Percentiles rank a stretch among this genome's conserved stretches.
phyloP scores from a whole-genome alignment of 1,140 invertebrate genomes.

The Hestina assimilis region DNA sequence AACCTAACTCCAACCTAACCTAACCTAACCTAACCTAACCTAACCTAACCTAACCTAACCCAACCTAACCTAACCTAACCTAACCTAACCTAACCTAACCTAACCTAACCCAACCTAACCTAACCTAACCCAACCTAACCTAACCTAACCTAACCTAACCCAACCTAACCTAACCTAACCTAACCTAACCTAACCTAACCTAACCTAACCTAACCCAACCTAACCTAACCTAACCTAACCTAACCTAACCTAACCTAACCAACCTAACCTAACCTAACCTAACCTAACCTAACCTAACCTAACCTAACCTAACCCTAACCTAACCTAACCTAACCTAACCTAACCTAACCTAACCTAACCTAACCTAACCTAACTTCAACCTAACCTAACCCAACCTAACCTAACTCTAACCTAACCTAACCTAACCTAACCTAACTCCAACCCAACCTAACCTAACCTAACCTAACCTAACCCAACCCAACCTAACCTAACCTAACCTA shows the following conservation, averaged over 20 bases:
- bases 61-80: no score
- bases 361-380: slow-evolving; percentile 10
- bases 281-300: slow-evolving; percentile 36
- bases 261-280: slow-evolving; percentile 25
- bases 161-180: slow-evolving; percentile 44
- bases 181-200: slow-evolving; percentile 36
- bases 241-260: slow-evolving; percentile 15
- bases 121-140: no score
- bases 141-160: no score
- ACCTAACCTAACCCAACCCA: slow-evolving; percentile 8
- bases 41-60: no score
- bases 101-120: no score
- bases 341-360: slow-evolving; percentile 17
- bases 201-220: slow-evolving; percentile 39
- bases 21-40: no score
- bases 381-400: no score
- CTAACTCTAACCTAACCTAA: slow-evolving; percentile 11
- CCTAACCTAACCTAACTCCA: background rate
- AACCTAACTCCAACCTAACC: no score
- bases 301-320: slow-evolving; percentile 17
- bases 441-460: no score
- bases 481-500: slow-evolving; percentile 18
- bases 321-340: slow-evolving; percentile 17
- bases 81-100: no score
- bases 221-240: slow-evolving; percentile 32